Conservation (phyloP, 2,888 invertebrate species). For the Yponomeuta plumbellus region DNA sequence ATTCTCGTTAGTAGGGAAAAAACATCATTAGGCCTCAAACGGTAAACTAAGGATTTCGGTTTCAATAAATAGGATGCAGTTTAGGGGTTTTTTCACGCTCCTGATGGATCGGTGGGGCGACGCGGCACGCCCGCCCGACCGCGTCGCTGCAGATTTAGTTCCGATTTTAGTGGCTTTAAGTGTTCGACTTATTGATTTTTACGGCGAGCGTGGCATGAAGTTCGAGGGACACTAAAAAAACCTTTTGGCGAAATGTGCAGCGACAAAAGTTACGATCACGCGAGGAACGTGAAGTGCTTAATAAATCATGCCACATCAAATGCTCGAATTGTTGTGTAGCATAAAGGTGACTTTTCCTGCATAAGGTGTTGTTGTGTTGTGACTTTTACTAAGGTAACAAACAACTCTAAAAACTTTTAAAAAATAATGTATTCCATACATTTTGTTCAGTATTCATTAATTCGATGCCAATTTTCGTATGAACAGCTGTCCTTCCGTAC, state of each 20-base stretch:
- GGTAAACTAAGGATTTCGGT: constrained; percentile 61
- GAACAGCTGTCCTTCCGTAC: no score
- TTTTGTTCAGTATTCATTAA: no score
- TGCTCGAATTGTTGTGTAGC: no score
- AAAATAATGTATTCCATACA: no score
- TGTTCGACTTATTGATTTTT: background rate
- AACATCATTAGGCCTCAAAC: constrained; percentile 57
- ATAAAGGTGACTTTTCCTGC: no score
- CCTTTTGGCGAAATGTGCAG: background rate
- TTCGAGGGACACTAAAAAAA: background rate
- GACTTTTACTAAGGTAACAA: no score
- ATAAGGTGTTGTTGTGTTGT: no score
- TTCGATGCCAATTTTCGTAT: no score
- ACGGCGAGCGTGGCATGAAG: background rate
- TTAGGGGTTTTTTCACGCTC: constrained; percentile 13
- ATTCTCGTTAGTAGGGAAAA: constrained; percentile 50
- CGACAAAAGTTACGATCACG: background rate
- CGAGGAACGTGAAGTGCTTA: background rate
- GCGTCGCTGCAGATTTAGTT: background rate
- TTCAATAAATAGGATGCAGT: constrained; percentile 26
- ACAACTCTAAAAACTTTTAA: no score
- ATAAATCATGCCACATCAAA: background rate
- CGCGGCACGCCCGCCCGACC: constrained; percentile 3
- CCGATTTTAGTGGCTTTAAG: background rate
- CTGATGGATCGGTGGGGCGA: background rate